Conservation (phyloP, 2,797 vertebrate species). For the Coluber constrictor region DNA sequence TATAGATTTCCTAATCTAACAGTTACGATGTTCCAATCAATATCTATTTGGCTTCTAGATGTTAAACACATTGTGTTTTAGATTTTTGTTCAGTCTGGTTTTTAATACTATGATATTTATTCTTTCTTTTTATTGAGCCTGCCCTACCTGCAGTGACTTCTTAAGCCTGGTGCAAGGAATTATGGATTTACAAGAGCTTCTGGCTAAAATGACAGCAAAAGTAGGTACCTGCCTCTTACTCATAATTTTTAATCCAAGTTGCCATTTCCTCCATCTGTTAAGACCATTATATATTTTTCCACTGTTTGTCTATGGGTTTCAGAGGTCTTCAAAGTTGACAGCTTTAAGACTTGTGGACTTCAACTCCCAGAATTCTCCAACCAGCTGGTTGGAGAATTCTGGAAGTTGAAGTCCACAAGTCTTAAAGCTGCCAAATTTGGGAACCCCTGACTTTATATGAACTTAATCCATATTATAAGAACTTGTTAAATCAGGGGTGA, state of each 20-base stretch:
- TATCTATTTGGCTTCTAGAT: not conserved
- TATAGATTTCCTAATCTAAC: not conserved
- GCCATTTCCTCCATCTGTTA: slow-evolving; percentile 26
- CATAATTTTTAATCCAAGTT: slow-evolving; percentile 26
- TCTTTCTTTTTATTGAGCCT: slow-evolving; percentile 82
- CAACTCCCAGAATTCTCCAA: too few species aligned
- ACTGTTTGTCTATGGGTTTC: slow-evolving; percentile 10
- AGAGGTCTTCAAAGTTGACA: too few species aligned
- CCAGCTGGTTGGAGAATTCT: too few species aligned
- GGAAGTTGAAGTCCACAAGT: too few species aligned
- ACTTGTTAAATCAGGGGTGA: not conserved
- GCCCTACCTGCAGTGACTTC: slow-evolving; percentile 97
- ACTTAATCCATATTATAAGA: not conserved
- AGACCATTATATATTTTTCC: slow-evolving; percentile 14
- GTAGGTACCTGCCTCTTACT: slow-evolving; percentile 71
- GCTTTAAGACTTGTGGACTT: too few species aligned
- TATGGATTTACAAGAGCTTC: slow-evolving; percentile 96
- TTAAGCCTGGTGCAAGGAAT: slow-evolving; percentile 96
- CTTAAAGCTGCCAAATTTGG: too few species aligned
- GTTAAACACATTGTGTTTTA: not conserved
- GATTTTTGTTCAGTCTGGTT: not conserved
- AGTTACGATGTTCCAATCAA: not conserved
- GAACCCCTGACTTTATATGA: not conserved
- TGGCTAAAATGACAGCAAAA: slow-evolving; percentile 97
- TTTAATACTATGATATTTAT: slow-evolving; percentile 51